Percentiles rank a stretch among this genome's conserved stretches.
Conservation (phyloP, 2,113 vertebrate genomes). For the Myrmecophaga tridactyla region DNA sequence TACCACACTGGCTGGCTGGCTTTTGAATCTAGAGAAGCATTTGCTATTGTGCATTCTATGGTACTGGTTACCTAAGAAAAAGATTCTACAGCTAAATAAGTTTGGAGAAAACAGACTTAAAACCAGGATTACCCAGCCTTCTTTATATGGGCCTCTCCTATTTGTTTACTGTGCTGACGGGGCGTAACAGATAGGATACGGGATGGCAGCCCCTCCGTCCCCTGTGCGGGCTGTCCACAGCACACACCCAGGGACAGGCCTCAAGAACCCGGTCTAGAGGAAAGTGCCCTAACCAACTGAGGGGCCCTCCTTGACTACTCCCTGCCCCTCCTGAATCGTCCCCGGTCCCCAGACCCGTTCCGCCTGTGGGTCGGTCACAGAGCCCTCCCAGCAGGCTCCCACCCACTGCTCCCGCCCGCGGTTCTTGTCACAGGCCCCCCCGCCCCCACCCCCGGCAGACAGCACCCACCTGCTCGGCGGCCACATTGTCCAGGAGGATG, state of each 20-base stretch:
- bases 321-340: not conserved
- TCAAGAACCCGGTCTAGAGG: not conserved
- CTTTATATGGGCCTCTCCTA: not conserved
- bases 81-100: not conserved
- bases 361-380: not conserved
- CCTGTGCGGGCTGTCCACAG: not conserved
- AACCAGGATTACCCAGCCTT: not conserved
- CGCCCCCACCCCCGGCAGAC: no score
- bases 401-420: not conserved
- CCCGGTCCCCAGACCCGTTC: not conserved
- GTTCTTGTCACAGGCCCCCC: no score
- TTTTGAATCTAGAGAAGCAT: not conserved
- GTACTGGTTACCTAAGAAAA: not conserved
- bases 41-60: not conserved
- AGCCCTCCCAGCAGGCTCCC: not conserved
- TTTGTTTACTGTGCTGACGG: no score
- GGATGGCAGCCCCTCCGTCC: not conserved
- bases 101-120: constrained; percentile 11
- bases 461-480: constrained; percentile 94
- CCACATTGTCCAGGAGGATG: constrained; percentile 91
- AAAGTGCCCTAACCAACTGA: not conserved
- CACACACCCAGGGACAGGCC: not conserved
- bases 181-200: no score
- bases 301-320: not conserved
- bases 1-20: not conserved